Evolutionary conservation across 2,888 invertebrate genomes (phyloP).

Genomic region (Hypselothyrea guttata): DNA sequence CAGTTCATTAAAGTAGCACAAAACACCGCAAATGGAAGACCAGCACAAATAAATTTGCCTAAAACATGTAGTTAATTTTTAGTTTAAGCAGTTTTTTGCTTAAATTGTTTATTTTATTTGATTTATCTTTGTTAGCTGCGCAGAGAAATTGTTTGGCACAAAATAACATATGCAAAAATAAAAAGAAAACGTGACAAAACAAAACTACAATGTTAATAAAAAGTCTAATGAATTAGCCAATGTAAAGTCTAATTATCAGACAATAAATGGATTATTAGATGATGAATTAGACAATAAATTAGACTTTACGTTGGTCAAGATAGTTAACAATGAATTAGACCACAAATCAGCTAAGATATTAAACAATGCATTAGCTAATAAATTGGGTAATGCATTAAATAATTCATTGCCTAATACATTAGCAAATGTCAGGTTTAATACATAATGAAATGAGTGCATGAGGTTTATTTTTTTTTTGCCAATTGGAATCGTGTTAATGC

Average conservation of each 20-base stretch:
- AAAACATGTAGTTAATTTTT: constrained; percentile 26
- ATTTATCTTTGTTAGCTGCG: constrained; percentile 29
- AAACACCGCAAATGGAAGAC: constrained; percentile 68
- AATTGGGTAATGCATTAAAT: no score
- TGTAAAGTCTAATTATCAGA: no score
- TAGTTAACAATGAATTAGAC: no score
- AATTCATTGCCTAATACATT: constrained; percentile 29
- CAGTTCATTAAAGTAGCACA: constrained; percentile 13
- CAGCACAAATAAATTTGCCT: constrained; percentile 32
- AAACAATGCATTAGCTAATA: constrained; percentile 1
- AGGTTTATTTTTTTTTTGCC: constrained; percentile 15
- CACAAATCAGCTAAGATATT: no score
- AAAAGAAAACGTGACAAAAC: constrained; percentile 16
- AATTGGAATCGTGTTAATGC: constrained; percentile 33
- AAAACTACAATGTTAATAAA: constrained; percentile 21
- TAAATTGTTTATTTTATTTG: no score
- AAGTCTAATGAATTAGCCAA: constrained; percentile 30
- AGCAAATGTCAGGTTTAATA: no score
- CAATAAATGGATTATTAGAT: no score
- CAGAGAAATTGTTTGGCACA: constrained; percentile 44
- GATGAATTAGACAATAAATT: no score
- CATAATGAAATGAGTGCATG: constrained; percentile 18
- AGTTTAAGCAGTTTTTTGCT: no score
- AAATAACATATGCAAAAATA: constrained; percentile 25
- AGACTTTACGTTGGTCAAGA: no score